Percentiles rank a stretch among this genome's conserved stretches.
Conservation (phyloP, 2,113 vertebrate genomes). For the Ochotona princeps region DNA sequence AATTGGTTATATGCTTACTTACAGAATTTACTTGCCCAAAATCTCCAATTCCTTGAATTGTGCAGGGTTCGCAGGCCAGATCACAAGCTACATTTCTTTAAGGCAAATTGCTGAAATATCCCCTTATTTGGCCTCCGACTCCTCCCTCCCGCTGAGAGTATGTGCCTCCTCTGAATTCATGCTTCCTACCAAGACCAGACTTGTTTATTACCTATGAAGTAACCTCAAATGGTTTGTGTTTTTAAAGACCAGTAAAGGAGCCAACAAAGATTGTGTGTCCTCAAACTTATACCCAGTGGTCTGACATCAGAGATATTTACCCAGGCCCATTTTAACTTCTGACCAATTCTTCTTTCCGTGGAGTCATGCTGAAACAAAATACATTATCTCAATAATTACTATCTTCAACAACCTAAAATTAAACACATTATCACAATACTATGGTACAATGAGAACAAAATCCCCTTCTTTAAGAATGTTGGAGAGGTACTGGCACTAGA, state of each 20-base stretch:
- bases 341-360: slow-evolving; percentile 53
- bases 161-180: background rate
- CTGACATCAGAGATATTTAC: slow-evolving; percentile 70
- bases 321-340: slow-evolving; percentile 38
- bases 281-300: slow-evolving; percentile 23
- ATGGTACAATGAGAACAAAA: slow-evolving; percentile 56
- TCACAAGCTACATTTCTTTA: background rate
- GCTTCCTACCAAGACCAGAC: slow-evolving; percentile 53
- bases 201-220: slow-evolving; percentile 53
- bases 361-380: slow-evolving; percentile 68
- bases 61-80: background rate
- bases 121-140: background rate
- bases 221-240: slow-evolving; percentile 45
- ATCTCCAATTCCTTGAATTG: background rate
- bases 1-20: background rate
- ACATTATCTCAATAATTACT: slow-evolving; percentile 71
- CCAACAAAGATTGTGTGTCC: slow-evolving; percentile 43
- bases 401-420: slow-evolving; percentile 72
- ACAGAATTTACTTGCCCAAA: background rate
- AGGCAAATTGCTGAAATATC: background rate
- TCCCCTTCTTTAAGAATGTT: background rate
- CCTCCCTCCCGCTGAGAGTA: background rate
- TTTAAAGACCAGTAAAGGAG: slow-evolving; percentile 54
- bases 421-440: slow-evolving; percentile 60
- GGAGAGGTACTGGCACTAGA: background rate